phyloP scores from a whole-genome alignment of 1,140 invertebrate species.

The Mya arenaria region DNA sequence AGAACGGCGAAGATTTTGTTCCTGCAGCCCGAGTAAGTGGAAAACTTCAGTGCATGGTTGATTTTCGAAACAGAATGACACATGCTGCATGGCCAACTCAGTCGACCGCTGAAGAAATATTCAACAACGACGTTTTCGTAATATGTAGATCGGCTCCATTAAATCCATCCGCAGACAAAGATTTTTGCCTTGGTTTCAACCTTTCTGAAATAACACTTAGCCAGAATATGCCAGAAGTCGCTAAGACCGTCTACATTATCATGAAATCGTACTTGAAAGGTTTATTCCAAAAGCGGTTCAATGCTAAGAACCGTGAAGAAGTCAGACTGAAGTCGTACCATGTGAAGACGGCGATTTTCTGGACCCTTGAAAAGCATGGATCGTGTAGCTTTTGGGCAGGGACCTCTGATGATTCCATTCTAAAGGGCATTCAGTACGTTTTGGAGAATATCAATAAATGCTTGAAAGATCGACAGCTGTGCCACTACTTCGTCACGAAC shows the following conservation, averaged over 20 bases:
- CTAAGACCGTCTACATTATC: conserved; percentile 20
- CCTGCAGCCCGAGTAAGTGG: conserved; percentile 14
- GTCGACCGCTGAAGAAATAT: conserved; percentile 12
- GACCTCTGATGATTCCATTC: not conserved
- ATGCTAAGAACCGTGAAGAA: too few relatives aligned
- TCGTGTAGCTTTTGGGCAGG: not conserved
- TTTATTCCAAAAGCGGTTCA: not conserved
- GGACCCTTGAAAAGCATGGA: not conserved
- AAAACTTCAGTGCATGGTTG: not conserved
- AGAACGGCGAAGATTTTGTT: conserved; percentile 23
- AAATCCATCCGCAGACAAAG: not conserved
- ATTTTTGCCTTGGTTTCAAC: conserved; percentile 30
- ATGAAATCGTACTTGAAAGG: conserved; percentile 37
- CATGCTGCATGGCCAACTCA: conserved; percentile 13
- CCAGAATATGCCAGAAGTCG: not conserved
- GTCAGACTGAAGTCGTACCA: conserved; percentile 19
- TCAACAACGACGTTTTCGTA: conserved; percentile 1
- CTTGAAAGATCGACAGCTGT: not conserved
- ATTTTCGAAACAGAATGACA: conserved; percentile 2
- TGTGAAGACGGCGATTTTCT: conserved; percentile 25
- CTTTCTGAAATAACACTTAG: too few relatives aligned
- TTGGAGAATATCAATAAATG: not conserved
- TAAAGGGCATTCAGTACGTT: not conserved
- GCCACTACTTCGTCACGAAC: not conserved
- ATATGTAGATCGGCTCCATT: conserved; percentile 21